Evolutionary conservation across 2,888 invertebrate species (phyloP), one percentile per base, ranked within the genome.

Genomic region (Seladonia tumulorum): DNA sequence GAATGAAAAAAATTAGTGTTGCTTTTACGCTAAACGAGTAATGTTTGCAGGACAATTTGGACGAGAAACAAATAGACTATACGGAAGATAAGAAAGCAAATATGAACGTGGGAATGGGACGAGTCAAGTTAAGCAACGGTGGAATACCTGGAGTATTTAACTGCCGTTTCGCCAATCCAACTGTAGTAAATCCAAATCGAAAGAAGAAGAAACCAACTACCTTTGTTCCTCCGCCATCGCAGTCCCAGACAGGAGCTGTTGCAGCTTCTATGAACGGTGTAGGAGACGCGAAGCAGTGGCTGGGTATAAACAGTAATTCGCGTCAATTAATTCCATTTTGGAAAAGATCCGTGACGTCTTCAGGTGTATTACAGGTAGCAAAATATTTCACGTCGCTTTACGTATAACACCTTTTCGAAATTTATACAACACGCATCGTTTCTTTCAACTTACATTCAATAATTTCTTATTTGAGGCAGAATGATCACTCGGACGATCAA

Each of bases 181-280:
- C 96, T 22, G 96, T 95, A 29, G 96, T 95, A 75, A 96, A 96
- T 96, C 96, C 96, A 35, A 97, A 97, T 86, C 96, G 98, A 42
- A 98, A 98, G 94, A 98, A 98, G 95, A 98, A 98, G 94, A 98
- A 98, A 94, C 98, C 98, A n/a, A 98, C 98, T 0, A 97, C 97
- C 0, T 98, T 98, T 94, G 97, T 98, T 5, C 98, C 98, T 0
- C 98, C 98, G 0, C 95, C 95, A 66, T 91, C 93, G 0, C 94
- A 93, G n/a, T 93, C 90, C 80, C 94, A 90, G 95, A 79, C 88
- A 12, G 74, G 85, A 68, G 57, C 81, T 16, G 83, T 87, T 12
- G 88, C 90, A 66, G 81, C 90, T 76, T 88, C 92, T 22, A 88
- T 93, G 63, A 85, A 92, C n/a, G 86, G 90, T 16, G 78, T 92